Base-by-base conservation (phyloP, 2,888 invertebrate species). In the Dryocosmus kuriphilus region DNA sequence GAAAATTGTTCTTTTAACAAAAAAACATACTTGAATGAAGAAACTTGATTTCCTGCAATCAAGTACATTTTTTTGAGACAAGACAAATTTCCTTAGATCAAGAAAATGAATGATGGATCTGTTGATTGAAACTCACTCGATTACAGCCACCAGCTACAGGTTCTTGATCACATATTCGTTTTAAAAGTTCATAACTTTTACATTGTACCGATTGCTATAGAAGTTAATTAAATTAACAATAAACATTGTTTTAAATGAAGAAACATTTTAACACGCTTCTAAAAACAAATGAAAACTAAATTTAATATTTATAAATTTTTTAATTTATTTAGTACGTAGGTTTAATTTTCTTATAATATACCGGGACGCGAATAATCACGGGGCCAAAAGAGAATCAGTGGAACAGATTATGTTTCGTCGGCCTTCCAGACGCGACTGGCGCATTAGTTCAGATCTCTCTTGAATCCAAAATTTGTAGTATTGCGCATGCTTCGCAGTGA, bases 361-460 rank as follows among this genome's bases (percentile, higher is more conserved):
- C 0, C 51, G n/a, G 51, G n/a, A 19, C 51, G 51, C 51, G 51
- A 8, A n/a, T 8, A 38, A 32, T 38, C 24, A 41, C 22, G 65
- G 1, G 19, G 22, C 32, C 32, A 22, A 22, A 5, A 24, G 11
- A 38, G n/a, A 38, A 71, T 71, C 71, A 71, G 46, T 71, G n/a
- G 71, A 71, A 27, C 27, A 71, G 46, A n/a, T 46, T 41, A 41
- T 46, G 32, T 71, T 41, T 51, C 27, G 71, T 71, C 71, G 71
- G 71, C 27, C 71, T 46, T 38, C 27, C 71, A 24, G 51, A 71
- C 30, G 27, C 71, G 51, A 71, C 41, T 71, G 46, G 11, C n/a
- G 46, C 30, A n/a, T 71, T 30, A 19, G 30, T 51, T 27, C n/a
- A 19, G 27, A 24, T 30, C n/a, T n/a, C 22, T 24, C 57, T 57